Evolutionary conservation across 2,888 invertebrate genomes (phyloP).

Genomic region (Muscina levida): DNA sequence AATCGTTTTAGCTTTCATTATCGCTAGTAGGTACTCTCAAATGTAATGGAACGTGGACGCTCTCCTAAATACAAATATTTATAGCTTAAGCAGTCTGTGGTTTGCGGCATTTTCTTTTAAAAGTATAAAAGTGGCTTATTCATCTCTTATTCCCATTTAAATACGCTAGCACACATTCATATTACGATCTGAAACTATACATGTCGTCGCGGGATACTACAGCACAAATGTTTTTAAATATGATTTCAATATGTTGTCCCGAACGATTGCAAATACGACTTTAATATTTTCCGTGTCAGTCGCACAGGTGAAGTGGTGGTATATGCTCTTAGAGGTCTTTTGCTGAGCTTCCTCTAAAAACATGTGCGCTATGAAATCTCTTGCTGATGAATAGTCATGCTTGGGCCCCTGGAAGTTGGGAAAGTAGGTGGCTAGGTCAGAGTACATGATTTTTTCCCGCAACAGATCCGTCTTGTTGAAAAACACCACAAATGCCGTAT

Average conservation of each 20-base stretch:
- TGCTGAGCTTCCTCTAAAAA: slow-evolving; percentile 99
- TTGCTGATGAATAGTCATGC: slow-evolving; percentile 95
- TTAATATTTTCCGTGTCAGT: slow-evolving; percentile 86
- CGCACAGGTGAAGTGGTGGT: slow-evolving; percentile 99
- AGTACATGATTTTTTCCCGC: slow-evolving; percentile 97
- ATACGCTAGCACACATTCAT: no score
- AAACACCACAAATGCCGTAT: slow-evolving; percentile 98
- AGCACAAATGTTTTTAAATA: no score
- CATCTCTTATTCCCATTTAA: no score
- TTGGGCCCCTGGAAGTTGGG: slow-evolving; percentile 84
- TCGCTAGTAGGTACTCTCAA: no score
- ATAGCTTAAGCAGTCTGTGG: no score
- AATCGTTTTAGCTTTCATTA: no score
- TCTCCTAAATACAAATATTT: no score
- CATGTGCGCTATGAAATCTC: slow-evolving; percentile 99
- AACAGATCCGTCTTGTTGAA: slow-evolving; percentile 85
- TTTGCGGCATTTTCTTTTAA: no score
- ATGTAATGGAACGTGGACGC: no score
- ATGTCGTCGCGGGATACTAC: no score
- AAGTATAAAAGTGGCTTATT: no score
- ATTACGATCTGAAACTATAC: no score
- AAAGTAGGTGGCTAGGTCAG: slow-evolving; percentile 98
- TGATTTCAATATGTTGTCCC: slow-evolving; percentile 49
- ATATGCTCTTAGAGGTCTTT: slow-evolving; percentile 99
- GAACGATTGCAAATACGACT: slow-evolving; percentile 52